Evolutionary conservation across 2,797 vertebrate genomes (phyloP).

Genomic region (Liasis olivaceus): DNA sequence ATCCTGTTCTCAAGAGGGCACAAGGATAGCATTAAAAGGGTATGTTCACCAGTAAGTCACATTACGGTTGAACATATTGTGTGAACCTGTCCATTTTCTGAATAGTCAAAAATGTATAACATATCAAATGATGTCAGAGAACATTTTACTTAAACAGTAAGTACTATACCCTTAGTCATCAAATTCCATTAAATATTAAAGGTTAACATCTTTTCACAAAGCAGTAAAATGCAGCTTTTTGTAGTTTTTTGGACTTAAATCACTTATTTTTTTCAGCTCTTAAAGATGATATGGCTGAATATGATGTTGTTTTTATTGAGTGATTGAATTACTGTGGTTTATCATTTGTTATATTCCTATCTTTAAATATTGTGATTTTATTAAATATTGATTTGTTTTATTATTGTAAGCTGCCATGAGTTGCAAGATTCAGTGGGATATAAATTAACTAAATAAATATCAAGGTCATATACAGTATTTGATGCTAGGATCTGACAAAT

Average conservation of each 20-base stretch:
- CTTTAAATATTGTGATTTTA: neutral
- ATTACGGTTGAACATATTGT: neutral
- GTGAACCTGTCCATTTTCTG: neutral
- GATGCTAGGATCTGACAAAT: neutral
- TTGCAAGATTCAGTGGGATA: neutral
- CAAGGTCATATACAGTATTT: neutral
- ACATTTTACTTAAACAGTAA: neutral
- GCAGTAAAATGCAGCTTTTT: neutral
- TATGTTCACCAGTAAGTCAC: neutral
- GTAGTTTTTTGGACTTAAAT: neutral
- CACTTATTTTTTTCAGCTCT: neutral
- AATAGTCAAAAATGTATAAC: neutral
- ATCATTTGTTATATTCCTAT: neutral
- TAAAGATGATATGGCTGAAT: neutral
- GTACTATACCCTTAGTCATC: neutral
- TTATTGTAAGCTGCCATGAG: neutral
- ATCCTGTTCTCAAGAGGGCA: too few species aligned
- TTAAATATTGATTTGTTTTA: neutral
- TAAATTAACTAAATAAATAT: neutral
- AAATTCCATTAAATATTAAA: neutral
- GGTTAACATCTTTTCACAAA: neutral
- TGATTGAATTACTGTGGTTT: neutral
- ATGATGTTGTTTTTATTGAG: neutral
- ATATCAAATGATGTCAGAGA: neutral
- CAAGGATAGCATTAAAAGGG: too few species aligned